Evolutionary conservation across 2,888 invertebrate genomes (phyloP).

Genomic region (Syrista parreyssii): DNA sequence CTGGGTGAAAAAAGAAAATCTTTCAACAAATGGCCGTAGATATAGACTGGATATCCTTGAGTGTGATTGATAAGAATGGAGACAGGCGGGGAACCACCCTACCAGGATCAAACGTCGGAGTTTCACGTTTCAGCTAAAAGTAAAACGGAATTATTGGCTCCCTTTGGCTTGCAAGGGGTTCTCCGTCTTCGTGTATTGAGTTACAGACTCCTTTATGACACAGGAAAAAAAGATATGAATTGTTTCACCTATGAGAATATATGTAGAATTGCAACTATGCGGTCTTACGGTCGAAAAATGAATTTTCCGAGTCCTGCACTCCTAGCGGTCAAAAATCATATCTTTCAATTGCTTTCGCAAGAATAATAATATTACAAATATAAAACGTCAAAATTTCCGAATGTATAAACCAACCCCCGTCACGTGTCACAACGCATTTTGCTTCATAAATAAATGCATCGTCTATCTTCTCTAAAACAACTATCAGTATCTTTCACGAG

Average conservation of each 20-base stretch:
- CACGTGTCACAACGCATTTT: no score
- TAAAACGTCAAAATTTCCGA: no score
- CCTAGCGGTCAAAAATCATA: no score
- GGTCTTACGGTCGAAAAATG: neutral
- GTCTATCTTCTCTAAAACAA: neutral
- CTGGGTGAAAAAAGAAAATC: neutral
- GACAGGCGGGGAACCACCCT: neutral
- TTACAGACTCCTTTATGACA: neutral
- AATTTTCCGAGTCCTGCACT: neutral
- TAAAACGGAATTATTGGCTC: neutral
- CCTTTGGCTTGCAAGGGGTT: neutral
- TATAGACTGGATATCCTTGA: slow-evolving; percentile 9
- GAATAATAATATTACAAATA: no score
- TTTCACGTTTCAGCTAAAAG: neutral
- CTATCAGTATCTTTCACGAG: neutral
- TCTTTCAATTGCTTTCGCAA: no score
- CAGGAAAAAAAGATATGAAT: neutral
- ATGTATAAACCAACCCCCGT: no score
- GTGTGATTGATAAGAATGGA: slow-evolving; percentile 28
- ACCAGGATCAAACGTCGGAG: neutral
- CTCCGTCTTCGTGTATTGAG: neutral
- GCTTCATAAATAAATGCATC: neutral
- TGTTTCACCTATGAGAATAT: neutral
- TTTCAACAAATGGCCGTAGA: neutral
- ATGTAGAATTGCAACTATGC: neutral